Conservation (phyloP, 2,113 vertebrate species). For the Syrrhaptes paradoxus region DNA sequence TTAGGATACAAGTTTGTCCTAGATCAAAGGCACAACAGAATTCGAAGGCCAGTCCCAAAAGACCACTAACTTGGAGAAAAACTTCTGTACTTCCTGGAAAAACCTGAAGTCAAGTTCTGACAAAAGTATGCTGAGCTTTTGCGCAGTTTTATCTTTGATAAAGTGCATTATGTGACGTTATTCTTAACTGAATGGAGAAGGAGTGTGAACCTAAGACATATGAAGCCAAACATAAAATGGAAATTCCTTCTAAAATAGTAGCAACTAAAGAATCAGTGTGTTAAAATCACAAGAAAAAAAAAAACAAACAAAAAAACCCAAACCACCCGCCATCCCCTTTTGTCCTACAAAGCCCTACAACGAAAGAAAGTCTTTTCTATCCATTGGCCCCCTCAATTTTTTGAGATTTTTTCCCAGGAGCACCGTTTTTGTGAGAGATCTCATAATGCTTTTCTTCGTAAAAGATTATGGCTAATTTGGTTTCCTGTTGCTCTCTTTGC, state of each 20-base stretch:
- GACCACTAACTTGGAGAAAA: not conserved
- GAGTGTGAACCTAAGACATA: not conserved
- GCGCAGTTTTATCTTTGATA: not conserved
- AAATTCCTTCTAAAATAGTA: not conserved
- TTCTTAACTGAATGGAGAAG: not conserved
- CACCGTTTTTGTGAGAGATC: not conserved
- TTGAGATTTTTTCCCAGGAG: not conserved
- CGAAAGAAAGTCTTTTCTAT: not conserved
- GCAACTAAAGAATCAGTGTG: not conserved
- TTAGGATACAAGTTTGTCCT: not conserved
- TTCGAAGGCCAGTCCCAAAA: not conserved
- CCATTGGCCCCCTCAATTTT: not conserved
- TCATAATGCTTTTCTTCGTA: not conserved
- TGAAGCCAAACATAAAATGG: not conserved
- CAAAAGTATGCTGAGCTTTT: not conserved
- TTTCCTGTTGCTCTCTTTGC: not conserved
- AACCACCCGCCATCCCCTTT: not conserved
- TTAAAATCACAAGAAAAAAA: not conserved
- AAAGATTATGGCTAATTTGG: not conserved
- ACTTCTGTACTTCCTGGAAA: not conserved
- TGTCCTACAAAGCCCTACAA: not conserved
- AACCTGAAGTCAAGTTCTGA: not conserved
- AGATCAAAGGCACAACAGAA: not conserved
- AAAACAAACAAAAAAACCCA: too few relatives aligned
- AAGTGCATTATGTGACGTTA: not conserved